A percentile compares a stretch with the other conserved stretches of the same genome.
Conservation (phyloP, 2,113 vertebrate genomes). For the Poeciliopsis retropinna region DNA sequence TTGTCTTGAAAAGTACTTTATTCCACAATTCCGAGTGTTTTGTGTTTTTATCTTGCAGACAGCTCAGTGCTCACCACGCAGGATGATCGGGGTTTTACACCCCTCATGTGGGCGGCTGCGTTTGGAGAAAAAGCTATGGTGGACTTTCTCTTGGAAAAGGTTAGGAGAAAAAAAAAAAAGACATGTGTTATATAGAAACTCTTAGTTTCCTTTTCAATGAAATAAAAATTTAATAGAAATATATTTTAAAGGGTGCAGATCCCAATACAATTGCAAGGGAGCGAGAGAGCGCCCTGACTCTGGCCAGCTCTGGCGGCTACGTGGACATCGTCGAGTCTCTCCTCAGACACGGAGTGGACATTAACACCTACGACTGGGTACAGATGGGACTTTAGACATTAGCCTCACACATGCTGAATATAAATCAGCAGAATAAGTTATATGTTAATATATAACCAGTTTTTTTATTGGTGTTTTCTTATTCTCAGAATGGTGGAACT, state of each 20-base stretch:
- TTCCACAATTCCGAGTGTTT: background rate
- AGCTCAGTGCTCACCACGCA: conserved; percentile 86
- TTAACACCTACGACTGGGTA: conserved; percentile 97
- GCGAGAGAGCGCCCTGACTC: conserved; percentile 89
- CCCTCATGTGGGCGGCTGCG: conserved; percentile 95
- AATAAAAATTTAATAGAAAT: background rate
- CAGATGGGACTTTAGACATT: background rate
- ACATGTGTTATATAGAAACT: background rate
- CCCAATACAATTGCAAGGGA: conserved; percentile 88
- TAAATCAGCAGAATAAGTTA: background rate
- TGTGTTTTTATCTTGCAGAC: conserved; percentile 72
- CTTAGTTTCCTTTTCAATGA: background rate
- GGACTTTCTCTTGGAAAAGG: conserved; percentile 91
- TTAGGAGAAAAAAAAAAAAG: conserved; percentile 52
- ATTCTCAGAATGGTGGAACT: conserved; percentile 90
- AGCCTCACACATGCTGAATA: background rate
- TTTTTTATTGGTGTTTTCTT: background rate
- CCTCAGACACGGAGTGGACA: conserved; percentile 86
- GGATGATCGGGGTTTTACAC: conserved; percentile 93
- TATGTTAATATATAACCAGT: background rate
- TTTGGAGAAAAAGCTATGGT: conserved; percentile 93
- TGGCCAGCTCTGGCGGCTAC: conserved; percentile 94
- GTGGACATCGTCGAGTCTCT: conserved; percentile 89
- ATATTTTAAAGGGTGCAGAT: conserved; percentile 85
- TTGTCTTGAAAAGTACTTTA: background rate